Conservation (phyloP, 2,888 invertebrate species). For the Nomada ferruginata region DNA sequence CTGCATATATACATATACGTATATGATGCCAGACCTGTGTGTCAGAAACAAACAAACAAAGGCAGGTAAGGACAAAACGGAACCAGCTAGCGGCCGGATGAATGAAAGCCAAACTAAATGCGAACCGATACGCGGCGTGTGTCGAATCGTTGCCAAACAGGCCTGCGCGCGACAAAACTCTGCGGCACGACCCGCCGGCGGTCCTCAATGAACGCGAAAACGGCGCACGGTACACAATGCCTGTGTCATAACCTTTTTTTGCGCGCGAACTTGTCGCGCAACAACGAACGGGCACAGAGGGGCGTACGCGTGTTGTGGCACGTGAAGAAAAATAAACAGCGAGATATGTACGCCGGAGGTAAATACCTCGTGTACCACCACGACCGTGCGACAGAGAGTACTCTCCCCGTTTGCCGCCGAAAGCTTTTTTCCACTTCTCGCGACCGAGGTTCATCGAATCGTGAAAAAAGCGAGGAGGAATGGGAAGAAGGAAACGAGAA, state of each 20-base stretch:
- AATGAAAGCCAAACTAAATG: constrained; percentile 49
- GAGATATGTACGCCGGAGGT: no score
- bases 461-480: constrained; percentile 4
- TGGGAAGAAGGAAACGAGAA: neutral
- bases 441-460: constrained; percentile 21
- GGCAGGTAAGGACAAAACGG: constrained; percentile 78
- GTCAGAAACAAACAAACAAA: constrained; percentile 84
- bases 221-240: neutral
- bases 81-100: constrained; percentile 56
- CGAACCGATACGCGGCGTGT: constrained; percentile 12
- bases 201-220: no score
- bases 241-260: no score
- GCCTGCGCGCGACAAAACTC: neutral
- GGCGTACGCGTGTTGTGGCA: no score
- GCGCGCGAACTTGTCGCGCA: no score
- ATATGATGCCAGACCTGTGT: constrained; percentile 83
- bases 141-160: neutral
- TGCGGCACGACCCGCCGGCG: no score
- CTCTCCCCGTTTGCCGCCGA: no score
- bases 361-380: no score
- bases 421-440: neutral
- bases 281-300: no score
- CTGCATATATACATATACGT: constrained; percentile 75
- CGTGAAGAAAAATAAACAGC: no score
- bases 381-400: no score